These are phyloP conservation scores for Leucoma salicis DNA, from an alignment of 2,888 invertebrate genomes.

Conservation along the genomic window DNA sequence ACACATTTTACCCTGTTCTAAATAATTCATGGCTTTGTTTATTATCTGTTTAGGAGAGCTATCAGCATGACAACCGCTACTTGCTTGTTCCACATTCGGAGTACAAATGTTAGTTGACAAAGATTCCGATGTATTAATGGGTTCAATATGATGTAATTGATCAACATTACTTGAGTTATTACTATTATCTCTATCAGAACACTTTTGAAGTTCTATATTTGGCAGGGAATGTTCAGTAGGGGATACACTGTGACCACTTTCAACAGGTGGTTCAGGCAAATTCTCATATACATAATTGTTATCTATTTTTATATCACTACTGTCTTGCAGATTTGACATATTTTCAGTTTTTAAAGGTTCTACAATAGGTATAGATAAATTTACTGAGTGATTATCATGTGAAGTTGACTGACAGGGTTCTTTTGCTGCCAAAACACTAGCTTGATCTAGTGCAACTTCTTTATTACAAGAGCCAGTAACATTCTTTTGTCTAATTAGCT, in stretches of 20 bases:
- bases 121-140: slow-evolving; percentile 13
- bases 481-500: slow-evolving; percentile 71
- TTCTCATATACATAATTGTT: slow-evolving; percentile 18
- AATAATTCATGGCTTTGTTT: slow-evolving; percentile 11
- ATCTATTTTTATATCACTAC: slow-evolving; percentile 12
- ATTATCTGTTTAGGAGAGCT: slow-evolving; percentile 4
- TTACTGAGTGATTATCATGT: slow-evolving; percentile 38
- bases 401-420: slow-evolving; percentile 70
- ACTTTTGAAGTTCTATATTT: slow-evolving; percentile 10
- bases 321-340: slow-evolving; percentile 32
- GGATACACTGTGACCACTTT: slow-evolving; percentile 11
- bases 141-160: slow-evolving; percentile 9
- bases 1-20: slow-evolving; percentile 11
- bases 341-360: slow-evolving; percentile 37
- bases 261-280: neutral
- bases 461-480: slow-evolving; percentile 45
- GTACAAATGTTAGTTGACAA: slow-evolving; percentile 15
- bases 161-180: slow-evolving; percentile 13
- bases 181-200: slow-evolving; percentile 7
- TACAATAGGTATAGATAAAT: slow-evolving; percentile 29
- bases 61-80: slow-evolving; percentile 8
- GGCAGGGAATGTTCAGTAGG: slow-evolving; percentile 28
- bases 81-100: slow-evolving; percentile 18
- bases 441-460: slow-evolving; percentile 39
- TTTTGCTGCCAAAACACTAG: slow-evolving; percentile 35